A percentile compares a stretch with the other conserved stretches of the same genome.
phyloP scores from a whole-genome alignment of 2,888 invertebrate species.

The Horisme vitalbata region DNA sequence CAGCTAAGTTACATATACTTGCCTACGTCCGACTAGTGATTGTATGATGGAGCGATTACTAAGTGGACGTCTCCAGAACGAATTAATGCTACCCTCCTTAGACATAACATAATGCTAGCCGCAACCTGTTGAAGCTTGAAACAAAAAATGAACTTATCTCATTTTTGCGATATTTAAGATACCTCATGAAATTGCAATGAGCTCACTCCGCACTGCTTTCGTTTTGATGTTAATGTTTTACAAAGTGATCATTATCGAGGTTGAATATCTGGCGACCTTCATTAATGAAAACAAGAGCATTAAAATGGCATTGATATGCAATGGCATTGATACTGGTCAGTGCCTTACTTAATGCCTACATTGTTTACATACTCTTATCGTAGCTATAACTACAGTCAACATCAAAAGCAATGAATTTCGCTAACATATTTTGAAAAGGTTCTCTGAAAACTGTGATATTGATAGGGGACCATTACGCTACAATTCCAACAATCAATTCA shows the following conservation, averaged over 20 bases:
- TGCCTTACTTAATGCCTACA: constrained; percentile 7
- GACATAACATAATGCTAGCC: constrained; percentile 21
- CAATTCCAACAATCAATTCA: constrained; percentile 18
- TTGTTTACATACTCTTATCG: constrained; percentile 12
- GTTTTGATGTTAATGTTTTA: constrained; percentile 47
- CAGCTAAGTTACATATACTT: constrained; percentile 3
- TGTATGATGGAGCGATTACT: constrained; percentile 6
- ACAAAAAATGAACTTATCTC: constrained; percentile 37
- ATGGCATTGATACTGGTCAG: no score
- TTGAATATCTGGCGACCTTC: constrained; percentile 55
- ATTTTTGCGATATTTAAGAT: constrained; percentile 34
- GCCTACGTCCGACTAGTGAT: constrained; percentile 18
- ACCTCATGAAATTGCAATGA: constrained; percentile 7
- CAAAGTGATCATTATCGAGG: constrained; percentile 49
- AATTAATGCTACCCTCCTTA: constrained; percentile 24
- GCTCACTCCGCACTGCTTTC: constrained; percentile 37
- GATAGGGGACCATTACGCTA: constrained; percentile 21
- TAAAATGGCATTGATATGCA: constrained; percentile 34
- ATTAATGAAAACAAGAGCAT: constrained; percentile 42
- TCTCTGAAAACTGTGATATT: constrained; percentile 4
- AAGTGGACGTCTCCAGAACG: constrained; percentile 19
- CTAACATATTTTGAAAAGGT: no score
- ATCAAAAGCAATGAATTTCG: constrained; percentile 7
- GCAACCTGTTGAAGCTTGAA: constrained; percentile 51
- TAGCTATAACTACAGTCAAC: constrained; percentile 1